Base-by-base conservation (phyloP, 1,140 invertebrate species). In the Camponotus floridanus region DNA sequence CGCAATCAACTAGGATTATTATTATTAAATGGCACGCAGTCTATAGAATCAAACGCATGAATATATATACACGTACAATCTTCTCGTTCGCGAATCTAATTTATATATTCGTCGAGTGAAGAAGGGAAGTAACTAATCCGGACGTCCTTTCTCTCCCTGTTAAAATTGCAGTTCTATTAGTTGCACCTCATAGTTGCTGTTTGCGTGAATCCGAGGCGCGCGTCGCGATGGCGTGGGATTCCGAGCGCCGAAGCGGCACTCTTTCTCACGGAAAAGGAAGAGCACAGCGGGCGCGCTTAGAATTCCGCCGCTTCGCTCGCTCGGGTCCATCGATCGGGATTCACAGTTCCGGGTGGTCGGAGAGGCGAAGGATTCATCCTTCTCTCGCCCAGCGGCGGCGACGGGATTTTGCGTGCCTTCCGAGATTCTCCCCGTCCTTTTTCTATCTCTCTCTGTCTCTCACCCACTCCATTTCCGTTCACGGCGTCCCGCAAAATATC, bases 401-500 rank as follows among this genome's bases (percentile, higher is more conserved):
- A 2, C 62, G 33, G 71, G 45, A 78, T 78, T 85, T 85, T 76
- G 68, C 80, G 51, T 76, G 64, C 33, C 57, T 80, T 51, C 55
- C 21, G 31, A 76, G 33, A 67, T 74, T 31, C 45, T 48, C 26
- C 33, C 65, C 21, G 33, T 80, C 31, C 39, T 36, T 4, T n/a
- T 68, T 26, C n/a, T n/a, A 36, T 36, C 39, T 71, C 3, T 57
- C 18, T 65, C 48, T 45, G 13, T 33, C 9, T 33, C n/a, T 59
- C 26, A 18, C 36, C 15, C 55, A 26, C 45, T 76, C 59, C 11
- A 31, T 39, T 74, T 74, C 31, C 13, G 21, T 88, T 42, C 65
- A 64, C 31, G 36, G 59, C 79, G 81, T 74, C 73, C 83, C 94
- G 92, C 93, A 91, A 93, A 94, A 93, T 94, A 94, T 93, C 91